These are phyloP conservation scores for Equus przewalskii DNA, from an alignment of 2,113 vertebrate species.

Conservation along the genomic window DNA sequence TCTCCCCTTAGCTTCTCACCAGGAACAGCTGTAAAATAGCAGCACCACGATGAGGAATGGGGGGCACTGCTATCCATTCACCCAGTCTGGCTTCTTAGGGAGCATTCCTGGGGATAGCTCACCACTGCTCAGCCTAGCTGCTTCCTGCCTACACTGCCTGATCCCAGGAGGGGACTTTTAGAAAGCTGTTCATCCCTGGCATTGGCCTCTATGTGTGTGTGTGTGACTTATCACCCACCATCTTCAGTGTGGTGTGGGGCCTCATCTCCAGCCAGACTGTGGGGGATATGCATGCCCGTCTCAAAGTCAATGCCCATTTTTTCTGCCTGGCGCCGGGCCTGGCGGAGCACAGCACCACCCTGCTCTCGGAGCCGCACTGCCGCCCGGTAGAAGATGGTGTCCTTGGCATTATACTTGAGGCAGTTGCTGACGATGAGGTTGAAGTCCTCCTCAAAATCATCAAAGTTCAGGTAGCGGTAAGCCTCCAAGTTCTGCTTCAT, in stretches of 20 bases:
- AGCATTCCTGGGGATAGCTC: background rate
- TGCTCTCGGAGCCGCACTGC: slow-evolving; percentile 96
- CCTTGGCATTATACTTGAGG: slow-evolving; percentile 99
- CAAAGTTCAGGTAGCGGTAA: slow-evolving; percentile 97
- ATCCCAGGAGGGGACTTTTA: slow-evolving; percentile 16
- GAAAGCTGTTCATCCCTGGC: slow-evolving; percentile 52
- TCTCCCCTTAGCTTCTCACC: background rate
- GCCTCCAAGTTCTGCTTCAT: slow-evolving; percentile 98
- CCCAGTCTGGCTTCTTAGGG: slow-evolving; percentile 1
- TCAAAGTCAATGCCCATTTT: slow-evolving; percentile 99
- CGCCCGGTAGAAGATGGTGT: slow-evolving; percentile 98
- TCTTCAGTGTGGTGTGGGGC: slow-evolving; percentile 88
- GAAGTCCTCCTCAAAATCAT: slow-evolving; percentile 98
- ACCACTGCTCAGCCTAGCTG: slow-evolving; percentile 58
- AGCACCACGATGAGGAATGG: slow-evolving; percentile 20
- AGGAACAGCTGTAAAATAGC: background rate
- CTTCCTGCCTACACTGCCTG: slow-evolving; percentile 65
- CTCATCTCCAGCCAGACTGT: slow-evolving; percentile 92
- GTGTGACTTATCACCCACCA: slow-evolving; percentile 85
- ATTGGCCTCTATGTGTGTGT: background rate
- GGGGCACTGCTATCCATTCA: background rate
- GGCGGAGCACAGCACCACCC: slow-evolving; percentile 93
- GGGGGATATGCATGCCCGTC: slow-evolving; percentile 96
- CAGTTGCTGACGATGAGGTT: slow-evolving; percentile 99
- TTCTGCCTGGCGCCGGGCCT: slow-evolving; percentile 96